Percentiles rank a stretch among this genome's conserved stretches.
Evolutionary conservation across 2,113 vertebrate genomes (phyloP).

Genomic region (Microtus pennsylvanicus): DNA sequence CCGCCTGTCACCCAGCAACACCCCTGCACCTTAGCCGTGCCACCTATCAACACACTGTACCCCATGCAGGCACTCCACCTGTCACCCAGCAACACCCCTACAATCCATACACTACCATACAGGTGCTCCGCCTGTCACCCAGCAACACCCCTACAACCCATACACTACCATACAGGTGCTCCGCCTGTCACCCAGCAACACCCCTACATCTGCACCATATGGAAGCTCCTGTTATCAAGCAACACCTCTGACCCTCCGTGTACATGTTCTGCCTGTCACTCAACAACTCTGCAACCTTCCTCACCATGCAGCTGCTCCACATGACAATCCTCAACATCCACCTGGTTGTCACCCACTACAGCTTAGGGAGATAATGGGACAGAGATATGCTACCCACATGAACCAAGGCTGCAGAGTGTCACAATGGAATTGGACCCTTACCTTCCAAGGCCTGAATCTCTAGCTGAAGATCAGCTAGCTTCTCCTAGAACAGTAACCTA

Average conservation of each 20-base stretch:
- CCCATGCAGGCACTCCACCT: too few species aligned
- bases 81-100: too few species aligned
- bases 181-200: background rate
- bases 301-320: background rate
- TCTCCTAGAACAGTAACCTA: conserved; percentile 34
- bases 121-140: background rate
- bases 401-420: conserved; percentile 52
- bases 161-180: too few species aligned
- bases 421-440: background rate
- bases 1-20: background rate
- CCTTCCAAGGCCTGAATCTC: conserved; percentile 48
- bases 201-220: background rate
- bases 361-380: background rate
- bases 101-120: too few species aligned
- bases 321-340: background rate
- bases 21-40: too few species aligned
- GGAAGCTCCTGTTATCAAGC: background rate
- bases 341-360: background rate
- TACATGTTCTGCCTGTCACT: background rate
- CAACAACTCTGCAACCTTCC: background rate
- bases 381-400: background rate
- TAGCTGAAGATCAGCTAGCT: conserved; percentile 7
- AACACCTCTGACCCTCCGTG: background rate
- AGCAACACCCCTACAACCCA: background rate
- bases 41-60: too few species aligned